A percentile compares a stretch with the other conserved stretches of the same genome.
These are phyloP conservation scores for Portevinia maculata DNA, from an alignment of 2,888 invertebrate genomes.

Conservation along the genomic window DNA sequence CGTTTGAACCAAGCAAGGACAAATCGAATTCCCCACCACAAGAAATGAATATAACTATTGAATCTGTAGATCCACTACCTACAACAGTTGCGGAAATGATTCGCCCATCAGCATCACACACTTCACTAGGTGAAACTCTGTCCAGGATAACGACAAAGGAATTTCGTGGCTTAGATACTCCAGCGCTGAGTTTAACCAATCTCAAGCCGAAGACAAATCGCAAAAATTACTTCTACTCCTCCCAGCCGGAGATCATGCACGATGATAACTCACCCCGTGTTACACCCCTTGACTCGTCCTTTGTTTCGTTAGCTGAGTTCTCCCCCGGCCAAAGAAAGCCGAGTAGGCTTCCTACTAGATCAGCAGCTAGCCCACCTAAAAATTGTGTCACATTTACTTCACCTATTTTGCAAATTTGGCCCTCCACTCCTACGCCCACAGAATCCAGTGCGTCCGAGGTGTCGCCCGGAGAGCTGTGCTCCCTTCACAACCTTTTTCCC, in stretches of 20 bases:
- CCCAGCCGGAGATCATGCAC: constrained; percentile 79
- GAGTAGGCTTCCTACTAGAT: constrained; percentile 45
- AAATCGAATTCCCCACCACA: constrained; percentile 5
- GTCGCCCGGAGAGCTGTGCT: constrained; percentile 43
- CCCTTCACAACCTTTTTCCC: constrained; percentile 25
- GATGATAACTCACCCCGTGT: constrained; percentile 59
- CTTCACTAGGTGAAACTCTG: not conserved
- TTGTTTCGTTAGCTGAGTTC: constrained; percentile 75
- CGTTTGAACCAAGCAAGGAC: constrained; percentile 30
- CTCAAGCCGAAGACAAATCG: constrained; percentile 51
- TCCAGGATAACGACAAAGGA: constrained; percentile 16
- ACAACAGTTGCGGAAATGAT: constrained; percentile 37
- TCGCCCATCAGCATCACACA: not conserved
- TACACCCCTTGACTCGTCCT: constrained; percentile 68
- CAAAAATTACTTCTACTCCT: constrained; percentile 77
- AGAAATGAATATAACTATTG: constrained; percentile 41
- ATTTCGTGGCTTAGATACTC: constrained; percentile 52
- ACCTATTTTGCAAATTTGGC: constrained; percentile 78
- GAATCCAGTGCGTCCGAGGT: constrained; percentile 78
- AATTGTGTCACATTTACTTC: constrained; percentile 65
- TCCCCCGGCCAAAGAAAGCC: constrained; percentile 68
- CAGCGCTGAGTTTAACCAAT: constrained; percentile 50
- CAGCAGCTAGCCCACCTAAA: constrained; percentile 63
- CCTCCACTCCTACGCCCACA: constrained; percentile 81
- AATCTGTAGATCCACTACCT: constrained; percentile 46